Evolutionary conservation across 1,140 invertebrate species (phyloP).

Genomic region (Eueides isabella): DNA sequence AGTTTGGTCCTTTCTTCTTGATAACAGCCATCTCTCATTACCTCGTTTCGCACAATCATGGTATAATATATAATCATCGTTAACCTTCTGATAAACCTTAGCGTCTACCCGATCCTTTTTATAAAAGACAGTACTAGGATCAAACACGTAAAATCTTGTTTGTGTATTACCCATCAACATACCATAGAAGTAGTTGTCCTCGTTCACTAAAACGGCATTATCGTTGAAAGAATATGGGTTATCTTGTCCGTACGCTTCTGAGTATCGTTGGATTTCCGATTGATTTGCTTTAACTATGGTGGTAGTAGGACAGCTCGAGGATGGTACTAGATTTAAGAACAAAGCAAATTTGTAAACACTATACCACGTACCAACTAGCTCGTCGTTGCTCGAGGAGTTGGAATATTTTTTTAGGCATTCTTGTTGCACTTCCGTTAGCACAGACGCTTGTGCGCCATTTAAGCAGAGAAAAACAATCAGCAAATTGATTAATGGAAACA

Average conservation of each 20-base stretch:
- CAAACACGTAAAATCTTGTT: constrained; percentile 24
- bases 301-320: not conserved
- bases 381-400: constrained; percentile 19
- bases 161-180: constrained; percentile 25
- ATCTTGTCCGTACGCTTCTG: constrained; percentile 6
- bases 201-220: constrained; percentile 21
- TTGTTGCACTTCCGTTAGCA: constrained; percentile 18
- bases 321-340: constrained; percentile 2
- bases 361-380: constrained; percentile 34
- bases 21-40: constrained; percentile 20
- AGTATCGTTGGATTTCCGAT: constrained; percentile 22
- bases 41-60: constrained; percentile 20
- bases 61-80: constrained; percentile 31
- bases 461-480: not conserved
- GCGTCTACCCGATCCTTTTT: not conserved
- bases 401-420: constrained; percentile 16
- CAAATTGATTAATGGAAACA: not conserved
- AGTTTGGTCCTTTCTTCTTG: constrained; percentile 21
- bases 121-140: constrained; percentile 22
- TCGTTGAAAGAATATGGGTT: constrained; percentile 30
- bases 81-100: constrained; percentile 28
- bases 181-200: not conserved
- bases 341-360: constrained; percentile 21
- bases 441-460: not conserved
- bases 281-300: constrained; percentile 14